phyloP scores from a whole-genome alignment of 2,888 invertebrate genomes.

The Elegia similella region DNA sequence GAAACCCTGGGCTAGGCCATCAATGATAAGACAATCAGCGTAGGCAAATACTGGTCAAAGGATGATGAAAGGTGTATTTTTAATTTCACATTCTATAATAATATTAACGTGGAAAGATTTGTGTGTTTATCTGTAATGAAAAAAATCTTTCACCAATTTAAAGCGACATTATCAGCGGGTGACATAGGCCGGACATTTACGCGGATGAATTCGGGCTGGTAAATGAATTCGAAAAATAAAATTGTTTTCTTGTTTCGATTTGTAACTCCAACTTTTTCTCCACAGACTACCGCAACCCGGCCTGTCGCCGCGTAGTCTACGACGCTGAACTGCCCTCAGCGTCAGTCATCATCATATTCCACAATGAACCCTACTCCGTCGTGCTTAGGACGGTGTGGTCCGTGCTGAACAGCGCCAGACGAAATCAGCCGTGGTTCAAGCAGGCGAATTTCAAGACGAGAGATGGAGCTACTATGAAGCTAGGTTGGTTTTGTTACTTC shows the following conservation, averaged over 20 bases:
- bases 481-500: conserved; percentile 42
- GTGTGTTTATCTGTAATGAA: too few species aligned
- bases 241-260: background rate
- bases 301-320: conserved; percentile 61
- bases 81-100: too few species aligned
- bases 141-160: too few species aligned
- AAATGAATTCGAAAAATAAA: too few species aligned
- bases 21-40: too few species aligned
- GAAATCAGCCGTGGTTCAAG: conserved; percentile 58
- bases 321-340: conserved; percentile 85
- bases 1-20: too few species aligned
- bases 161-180: too few species aligned
- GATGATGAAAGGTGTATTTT: too few species aligned
- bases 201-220: too few species aligned
- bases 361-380: conserved; percentile 94
- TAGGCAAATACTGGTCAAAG: too few species aligned
- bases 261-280: background rate
- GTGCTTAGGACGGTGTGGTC: conserved; percentile 93
- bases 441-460: conserved; percentile 54
- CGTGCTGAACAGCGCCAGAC: conserved; percentile 88
- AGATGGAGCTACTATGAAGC: conserved; percentile 44
- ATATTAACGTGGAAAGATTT: too few species aligned
- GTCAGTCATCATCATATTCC: conserved; percentile 93
- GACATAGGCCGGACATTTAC: too few species aligned
- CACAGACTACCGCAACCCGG: conserved; percentile 66